Evolutionary conservation across 2,888 invertebrate species (phyloP).

Genomic region (Tinea trinotella): DNA sequence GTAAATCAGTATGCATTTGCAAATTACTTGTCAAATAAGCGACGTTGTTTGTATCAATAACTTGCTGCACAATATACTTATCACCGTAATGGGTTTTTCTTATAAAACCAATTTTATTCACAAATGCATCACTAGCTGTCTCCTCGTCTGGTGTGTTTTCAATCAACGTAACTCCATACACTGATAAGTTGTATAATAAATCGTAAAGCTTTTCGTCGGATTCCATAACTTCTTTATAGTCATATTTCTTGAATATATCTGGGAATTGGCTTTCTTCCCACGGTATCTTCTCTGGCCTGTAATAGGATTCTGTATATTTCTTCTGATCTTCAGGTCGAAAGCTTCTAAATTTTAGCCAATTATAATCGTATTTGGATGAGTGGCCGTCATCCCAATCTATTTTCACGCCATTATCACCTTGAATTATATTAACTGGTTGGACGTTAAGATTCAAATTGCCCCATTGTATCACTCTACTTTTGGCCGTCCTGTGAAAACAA

Average conservation of each 20-base stretch:
- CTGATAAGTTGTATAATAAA: slow-evolving; percentile 75
- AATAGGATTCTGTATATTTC: slow-evolving; percentile 63
- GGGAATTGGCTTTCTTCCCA: slow-evolving; percentile 71
- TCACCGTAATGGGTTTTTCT: slow-evolving; percentile 82
- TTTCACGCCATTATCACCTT: slow-evolving; percentile 40
- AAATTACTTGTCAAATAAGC: slow-evolving; percentile 79
- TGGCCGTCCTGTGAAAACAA: slow-evolving; percentile 75
- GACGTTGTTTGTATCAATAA: slow-evolving; percentile 79
- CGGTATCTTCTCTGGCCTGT: slow-evolving; percentile 60
- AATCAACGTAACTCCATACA: slow-evolving; percentile 77
- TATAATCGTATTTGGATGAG: slow-evolving; percentile 60
- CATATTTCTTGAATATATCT: slow-evolving; percentile 56
- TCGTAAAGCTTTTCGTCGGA: slow-evolving; percentile 52
- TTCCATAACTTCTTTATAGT: slow-evolving; percentile 65
- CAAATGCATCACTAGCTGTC: slow-evolving; percentile 70
- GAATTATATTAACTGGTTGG: slow-evolving; percentile 45
- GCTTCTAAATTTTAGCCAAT: slow-evolving; percentile 75
- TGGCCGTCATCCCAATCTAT: slow-evolving; percentile 78
- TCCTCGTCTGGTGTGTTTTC: slow-evolving; percentile 70
- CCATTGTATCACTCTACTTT: slow-evolving; percentile 76
- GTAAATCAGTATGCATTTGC: slow-evolving; percentile 82
- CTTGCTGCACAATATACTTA: slow-evolving; percentile 77
- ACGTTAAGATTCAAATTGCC: slow-evolving; percentile 68
- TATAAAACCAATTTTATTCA: slow-evolving; percentile 77
- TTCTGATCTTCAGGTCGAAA: slow-evolving; percentile 60